Base-by-base conservation (phyloP, 2,797 vertebrate genomes). In the Gambelia wislizenii region DNA sequence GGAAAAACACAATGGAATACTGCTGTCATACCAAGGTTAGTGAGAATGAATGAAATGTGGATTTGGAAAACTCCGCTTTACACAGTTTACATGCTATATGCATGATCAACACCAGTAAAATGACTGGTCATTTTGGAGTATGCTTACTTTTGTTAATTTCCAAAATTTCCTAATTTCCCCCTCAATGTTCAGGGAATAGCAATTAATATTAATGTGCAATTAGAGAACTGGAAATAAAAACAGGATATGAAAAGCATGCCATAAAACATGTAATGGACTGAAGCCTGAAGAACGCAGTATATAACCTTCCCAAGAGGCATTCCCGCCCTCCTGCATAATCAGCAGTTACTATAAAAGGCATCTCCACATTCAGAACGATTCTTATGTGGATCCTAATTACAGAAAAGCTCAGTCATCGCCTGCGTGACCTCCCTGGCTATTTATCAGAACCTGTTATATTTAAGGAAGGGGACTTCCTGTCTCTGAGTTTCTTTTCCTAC, bases 151-250 rank as follows among this genome's bases (percentile, higher is more conserved):
- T 18, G 20, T 75, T 81, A 36, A 70, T 89, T 67, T 67, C 64
- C 9, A 33, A 70, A 76, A 82, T 89, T 76, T 86, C 39, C 84
- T 54, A 16, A 76, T 49, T 89, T 89, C 12, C 36, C 36, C 27
- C 39, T 8, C 8, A 85, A 86, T 20, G 56, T 39, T 75, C 54
- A 67, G 78, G 54, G 69, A 89, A 59, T 22, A n/a, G 10, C 33
- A 27, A 82, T 86, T 82, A 82, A 82, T 89, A 89, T 89, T 82
- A 83, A 76, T 82, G 84, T 76, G 79, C 84, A 89, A 76, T 86
- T 86, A 76, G 59, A 82, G 49, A 82, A 83, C 27, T 44, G 36
- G 44, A 82, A 83, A 82, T 27, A 76, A 85, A 89, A 44, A 36
- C 36, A 56, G 47, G 72, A 16, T 76, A 82, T 75, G 79, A 18